phyloP scores from a whole-genome alignment of 2,113 vertebrate genomes.

The Struthio camelus region DNA sequence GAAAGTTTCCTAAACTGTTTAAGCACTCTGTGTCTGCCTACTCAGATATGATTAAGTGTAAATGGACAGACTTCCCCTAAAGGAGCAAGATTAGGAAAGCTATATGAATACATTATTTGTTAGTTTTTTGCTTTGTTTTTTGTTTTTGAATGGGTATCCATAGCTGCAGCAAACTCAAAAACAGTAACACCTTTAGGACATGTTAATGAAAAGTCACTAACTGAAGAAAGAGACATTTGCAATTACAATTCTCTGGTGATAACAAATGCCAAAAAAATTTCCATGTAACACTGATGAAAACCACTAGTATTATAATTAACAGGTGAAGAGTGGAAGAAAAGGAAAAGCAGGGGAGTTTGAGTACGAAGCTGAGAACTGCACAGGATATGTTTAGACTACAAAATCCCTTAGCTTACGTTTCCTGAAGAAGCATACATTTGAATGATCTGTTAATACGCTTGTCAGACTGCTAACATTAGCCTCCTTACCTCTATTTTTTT shows the following conservation, averaged over 20 bases:
- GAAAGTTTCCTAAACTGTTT: background rate
- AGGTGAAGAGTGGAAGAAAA: no score
- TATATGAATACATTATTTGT: background rate
- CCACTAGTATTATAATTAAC: no score
- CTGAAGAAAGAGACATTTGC: no score
- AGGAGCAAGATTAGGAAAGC: background rate
- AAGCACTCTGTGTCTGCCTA: background rate
- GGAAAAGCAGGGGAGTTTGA: no score
- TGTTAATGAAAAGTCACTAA: constrained; percentile 11
- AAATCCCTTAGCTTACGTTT: background rate
- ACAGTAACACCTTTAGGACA: background rate
- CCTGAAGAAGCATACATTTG: background rate
- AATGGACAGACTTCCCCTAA: background rate
- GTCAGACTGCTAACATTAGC: no score
- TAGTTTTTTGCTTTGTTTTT: background rate
- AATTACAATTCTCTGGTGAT: constrained; percentile 16
- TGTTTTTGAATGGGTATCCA: background rate
- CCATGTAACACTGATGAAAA: background rate
- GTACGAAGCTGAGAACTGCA: background rate
- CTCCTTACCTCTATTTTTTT: no score
- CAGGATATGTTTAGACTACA: background rate
- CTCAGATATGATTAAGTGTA: fast-evolving
- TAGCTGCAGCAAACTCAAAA: background rate
- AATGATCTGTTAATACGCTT: background rate
- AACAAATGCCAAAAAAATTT: constrained; percentile 15